Base-by-base conservation (phyloP, 2,888 invertebrate species). In the Escarpia spicata region DNA sequence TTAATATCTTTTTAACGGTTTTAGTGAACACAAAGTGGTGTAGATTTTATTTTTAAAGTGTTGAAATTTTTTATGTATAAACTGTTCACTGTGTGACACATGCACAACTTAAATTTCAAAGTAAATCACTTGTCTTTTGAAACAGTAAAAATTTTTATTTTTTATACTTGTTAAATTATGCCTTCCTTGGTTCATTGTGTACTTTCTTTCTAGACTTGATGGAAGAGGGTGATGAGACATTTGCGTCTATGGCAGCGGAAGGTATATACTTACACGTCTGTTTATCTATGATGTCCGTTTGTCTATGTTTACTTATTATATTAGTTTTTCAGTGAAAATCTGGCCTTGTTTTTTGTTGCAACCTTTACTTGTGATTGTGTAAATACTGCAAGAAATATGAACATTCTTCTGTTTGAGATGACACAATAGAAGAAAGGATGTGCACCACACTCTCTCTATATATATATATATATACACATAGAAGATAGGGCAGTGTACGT, bases 171-270 rank as follows among this genome's bases (percentile, higher is more conserved):
- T 75, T 37, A 75, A 6, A 75, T 75, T 15, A 52, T 52, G 52
- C 15, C 52, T 52, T 52, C 9, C 52, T 52, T 52, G 52, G 52
- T 52, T 52, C 52, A 52, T 52, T 52, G 52, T 52, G 52, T 52
- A 15, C 52, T 75, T 75, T 60, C 26, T 75, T 15, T 75, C 19
- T 26, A 75, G 75, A 75, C 75, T 75, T 75, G 75, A 75, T 75
- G 75, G 75, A 75, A 75, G 75, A 75, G 75, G 26, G 2, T 26
- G 75, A 75, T 75, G 75, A 75, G 75, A 75, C 4, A 6, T 75
- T 75, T 75, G 75, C 75, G 26, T 75, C 26, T 75, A 75, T 75
- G 75, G 75, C 75, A 75, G 75, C n/a, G 75, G 75, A 75, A 75
- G 75, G 75, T 75, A 75, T 75, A 15, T 75, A 52, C 12, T 52